Evolutionary conservation across 2,888 invertebrate species (phyloP), one percentile per base, ranked within the genome.

Genomic region (Parnassius mnemosyne): DNA sequence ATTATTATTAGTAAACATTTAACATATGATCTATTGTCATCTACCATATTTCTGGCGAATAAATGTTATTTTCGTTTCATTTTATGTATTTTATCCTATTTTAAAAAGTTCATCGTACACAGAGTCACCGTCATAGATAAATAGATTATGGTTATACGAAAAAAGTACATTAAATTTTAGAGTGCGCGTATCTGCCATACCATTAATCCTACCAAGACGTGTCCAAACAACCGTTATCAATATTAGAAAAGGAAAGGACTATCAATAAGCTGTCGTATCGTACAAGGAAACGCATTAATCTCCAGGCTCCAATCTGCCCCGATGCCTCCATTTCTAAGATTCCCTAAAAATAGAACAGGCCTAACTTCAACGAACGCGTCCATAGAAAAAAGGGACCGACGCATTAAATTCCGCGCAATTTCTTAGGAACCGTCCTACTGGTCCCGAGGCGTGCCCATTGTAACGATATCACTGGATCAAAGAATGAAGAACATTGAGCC

Each of bases 331-430:
- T 25, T 51, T 51, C 51, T 51, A 51, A 51, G 25, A 10, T 10
- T 7, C 5, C 25, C 46, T 46, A 20, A 9, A 46, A 55, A 46
- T 55, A 55, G 55, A 25, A 11, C 20, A 25, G 12, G 25, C n/a
- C 44, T 46, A 46, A 46, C 55, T 55, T 44, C 12, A 55, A 46
- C 25, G 46, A 55, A 20, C 20, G 20, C 13, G 13, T 9, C 44
- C 5, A 11, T 13, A 11, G 46, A 55, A 55, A 55, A 44, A 53
- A 34, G n/a, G 41, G 41, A 12, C 53, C 11, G 55, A 20, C 46
- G 25, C 44, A 11, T 12, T n/a, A 25, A 53, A 55, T 54, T 44
- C 54, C 44, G 10, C 16, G 43, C 53, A 53, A 43, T 53, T 53
- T 16, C 53, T 43, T n/a, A n/a, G 42, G 20, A 16, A 34, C 9